These are phyloP conservation scores for Drosophila ustulata DNA, from an alignment of 2,888 invertebrate genomes.

Conservation along the genomic window DNA sequence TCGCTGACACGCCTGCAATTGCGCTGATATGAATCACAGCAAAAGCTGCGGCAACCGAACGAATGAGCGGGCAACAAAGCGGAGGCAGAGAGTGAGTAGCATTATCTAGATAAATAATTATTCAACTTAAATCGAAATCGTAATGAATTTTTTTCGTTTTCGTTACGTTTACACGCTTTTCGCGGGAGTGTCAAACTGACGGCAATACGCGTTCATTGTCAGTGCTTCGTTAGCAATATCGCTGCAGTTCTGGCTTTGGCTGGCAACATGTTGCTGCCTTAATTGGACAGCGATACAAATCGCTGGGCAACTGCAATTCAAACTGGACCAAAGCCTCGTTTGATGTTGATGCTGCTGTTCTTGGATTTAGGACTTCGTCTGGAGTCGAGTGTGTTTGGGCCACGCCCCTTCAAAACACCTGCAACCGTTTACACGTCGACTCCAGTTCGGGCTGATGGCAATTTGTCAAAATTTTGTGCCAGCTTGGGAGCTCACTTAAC, in stretches of 20 bases:
- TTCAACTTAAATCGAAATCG: conserved; percentile 81
- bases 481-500: conserved; percentile 60
- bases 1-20: conserved; percentile 82
- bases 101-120: conserved; percentile 82
- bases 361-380: conserved; percentile 14
- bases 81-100: conserved; percentile 55
- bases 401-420: conserved; percentile 75
- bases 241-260: not conserved
- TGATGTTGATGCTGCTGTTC: not conserved
- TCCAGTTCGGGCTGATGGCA: conserved; percentile 64
- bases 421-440: conserved; percentile 78
- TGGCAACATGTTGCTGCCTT: conserved; percentile 69
- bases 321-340: conserved; percentile 6
- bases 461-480: conserved; percentile 73
- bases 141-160: conserved; percentile 71
- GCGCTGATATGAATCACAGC: conserved; percentile 82
- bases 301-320: conserved; percentile 31
- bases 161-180: conserved; percentile 43
- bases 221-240: conserved; percentile 79
- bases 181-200: conserved; percentile 79
- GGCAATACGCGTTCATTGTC: conserved; percentile 72
- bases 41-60: conserved; percentile 23
- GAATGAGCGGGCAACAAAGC: conserved; percentile 3
- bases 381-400: conserved; percentile 13
- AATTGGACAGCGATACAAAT: conserved; percentile 79